phyloP scores from a whole-genome alignment of 2,797 vertebrate species.

The Psittacula echo region DNA sequence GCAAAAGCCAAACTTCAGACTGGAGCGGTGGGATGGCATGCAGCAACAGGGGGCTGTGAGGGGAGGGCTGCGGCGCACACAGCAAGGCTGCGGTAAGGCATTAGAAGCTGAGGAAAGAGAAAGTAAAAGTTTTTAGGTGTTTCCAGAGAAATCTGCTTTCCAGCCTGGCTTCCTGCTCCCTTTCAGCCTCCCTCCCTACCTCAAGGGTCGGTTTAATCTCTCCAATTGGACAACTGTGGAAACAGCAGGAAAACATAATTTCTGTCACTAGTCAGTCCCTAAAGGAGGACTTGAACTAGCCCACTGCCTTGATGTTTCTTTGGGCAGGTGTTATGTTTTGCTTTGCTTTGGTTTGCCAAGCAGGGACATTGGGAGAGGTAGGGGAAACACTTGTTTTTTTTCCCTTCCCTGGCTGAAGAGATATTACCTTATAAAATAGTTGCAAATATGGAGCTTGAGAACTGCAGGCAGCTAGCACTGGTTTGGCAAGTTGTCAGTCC shows the following conservation, averaged over 20 bases:
- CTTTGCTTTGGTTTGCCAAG: not conserved
- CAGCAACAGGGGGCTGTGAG: constrained; percentile 92
- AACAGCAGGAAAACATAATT: constrained; percentile 16
- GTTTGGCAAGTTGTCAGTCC: constrained; percentile 56
- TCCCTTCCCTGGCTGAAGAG: not conserved
- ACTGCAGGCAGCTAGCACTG: not conserved
- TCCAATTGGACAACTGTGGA: not conserved
- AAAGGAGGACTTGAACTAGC: not conserved
- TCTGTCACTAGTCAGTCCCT: not conserved
- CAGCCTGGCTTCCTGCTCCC: not conserved
- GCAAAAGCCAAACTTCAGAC: constrained; percentile 97
- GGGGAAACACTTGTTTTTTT: not conserved
- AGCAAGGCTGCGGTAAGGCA: constrained; percentile 69
- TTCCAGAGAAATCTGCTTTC: constrained; percentile 59
- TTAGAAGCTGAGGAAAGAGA: constrained; percentile 76
- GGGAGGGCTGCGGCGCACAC: constrained; percentile 80
- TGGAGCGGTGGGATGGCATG: constrained; percentile 87
- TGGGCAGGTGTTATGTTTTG: not conserved
- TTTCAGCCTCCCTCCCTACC: not conserved
- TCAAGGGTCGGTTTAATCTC: constrained; percentile 2
- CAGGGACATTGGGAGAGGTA: not conserved
- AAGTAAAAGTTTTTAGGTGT: constrained; percentile 77
- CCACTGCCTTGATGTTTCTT: not conserved
- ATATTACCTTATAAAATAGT: not conserved
- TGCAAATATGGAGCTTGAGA: constrained; percentile 23